Percentiles rank a stretch among this genome's conserved stretches.
Conservation (phyloP, 2,113 vertebrate genomes). For the Coregonus clupeaformis region DNA sequence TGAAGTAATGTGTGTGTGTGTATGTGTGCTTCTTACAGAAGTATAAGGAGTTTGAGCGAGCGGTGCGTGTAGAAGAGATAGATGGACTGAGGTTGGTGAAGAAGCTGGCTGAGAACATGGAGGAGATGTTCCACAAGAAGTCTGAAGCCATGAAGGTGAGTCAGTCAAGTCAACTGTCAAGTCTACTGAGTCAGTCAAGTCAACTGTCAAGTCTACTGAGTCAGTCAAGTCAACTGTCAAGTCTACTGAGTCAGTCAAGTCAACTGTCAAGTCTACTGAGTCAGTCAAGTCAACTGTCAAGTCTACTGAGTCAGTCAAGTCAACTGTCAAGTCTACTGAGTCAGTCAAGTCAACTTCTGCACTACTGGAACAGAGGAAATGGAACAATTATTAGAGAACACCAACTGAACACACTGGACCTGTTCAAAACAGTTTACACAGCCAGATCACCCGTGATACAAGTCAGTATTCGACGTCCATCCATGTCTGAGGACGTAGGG, state of each 20-base stretch:
- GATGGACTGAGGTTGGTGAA: constrained; percentile 95
- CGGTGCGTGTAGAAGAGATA: constrained; percentile 91
- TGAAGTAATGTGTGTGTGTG: background rate
- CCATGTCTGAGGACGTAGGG: no score
- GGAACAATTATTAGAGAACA: no score
- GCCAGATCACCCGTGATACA: no score
- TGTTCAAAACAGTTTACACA: no score
- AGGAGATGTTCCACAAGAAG: constrained; percentile 98
- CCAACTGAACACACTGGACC: no score
- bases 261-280: no score
- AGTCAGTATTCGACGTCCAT: no score
- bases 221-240: background rate
- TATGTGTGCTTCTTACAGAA: constrained; percentile 78
- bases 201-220: no score
- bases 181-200: no score
- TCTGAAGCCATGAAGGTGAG: constrained; percentile 91
- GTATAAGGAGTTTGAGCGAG: constrained; percentile 96
- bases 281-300: constrained; percentile 7
- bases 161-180: constrained; percentile 7
- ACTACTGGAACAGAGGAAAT: no score
- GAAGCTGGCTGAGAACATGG: constrained; percentile 94
- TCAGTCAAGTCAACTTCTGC: background rate
- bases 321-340: background rate
- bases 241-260: background rate
- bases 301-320: constrained; percentile 66